Percentiles rank a stretch among this genome's conserved stretches.
phyloP scores from a whole-genome alignment of 1,140 invertebrate genomes.

The Doryteuthis pealeii region DNA sequence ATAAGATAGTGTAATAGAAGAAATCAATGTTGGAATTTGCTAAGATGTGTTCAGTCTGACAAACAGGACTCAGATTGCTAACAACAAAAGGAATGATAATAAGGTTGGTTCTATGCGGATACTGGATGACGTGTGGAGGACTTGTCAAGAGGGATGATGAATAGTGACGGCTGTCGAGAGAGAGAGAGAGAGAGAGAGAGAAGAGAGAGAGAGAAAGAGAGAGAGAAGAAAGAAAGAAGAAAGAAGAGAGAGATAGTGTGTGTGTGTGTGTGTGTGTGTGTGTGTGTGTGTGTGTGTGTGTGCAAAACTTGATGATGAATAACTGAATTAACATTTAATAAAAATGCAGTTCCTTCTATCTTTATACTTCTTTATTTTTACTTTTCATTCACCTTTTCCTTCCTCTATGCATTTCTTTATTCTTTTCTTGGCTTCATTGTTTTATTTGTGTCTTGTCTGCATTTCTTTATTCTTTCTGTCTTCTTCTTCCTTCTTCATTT shows the following conservation, averaged over 20 bases:
- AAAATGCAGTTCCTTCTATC: no score
- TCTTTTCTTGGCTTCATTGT: background rate
- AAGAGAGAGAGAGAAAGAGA: background rate
- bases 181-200: background rate
- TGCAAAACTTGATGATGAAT: background rate
- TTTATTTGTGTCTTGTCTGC: background rate
- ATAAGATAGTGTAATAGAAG: no score
- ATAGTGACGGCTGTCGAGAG: background rate
- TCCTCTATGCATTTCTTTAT: background rate
- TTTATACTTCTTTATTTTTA: no score
- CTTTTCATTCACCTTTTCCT: background rate
- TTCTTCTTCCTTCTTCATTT: no score
- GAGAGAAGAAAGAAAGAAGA: background rate
- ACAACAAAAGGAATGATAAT: no score
- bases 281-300: background rate
- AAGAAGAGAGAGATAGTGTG: no score
- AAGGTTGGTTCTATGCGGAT: no score
- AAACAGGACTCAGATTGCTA: no score
- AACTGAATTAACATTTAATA: background rate
- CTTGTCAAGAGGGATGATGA: no score
- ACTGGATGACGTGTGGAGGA: no score
- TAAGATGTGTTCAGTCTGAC: no score
- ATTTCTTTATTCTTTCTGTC: background rate
- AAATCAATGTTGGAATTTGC: no score
- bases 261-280: background rate